Evolutionary conservation across 64 coral and sea anemone genomes (phyloP).

Genomic region (Stylophora pistillata): DNA sequence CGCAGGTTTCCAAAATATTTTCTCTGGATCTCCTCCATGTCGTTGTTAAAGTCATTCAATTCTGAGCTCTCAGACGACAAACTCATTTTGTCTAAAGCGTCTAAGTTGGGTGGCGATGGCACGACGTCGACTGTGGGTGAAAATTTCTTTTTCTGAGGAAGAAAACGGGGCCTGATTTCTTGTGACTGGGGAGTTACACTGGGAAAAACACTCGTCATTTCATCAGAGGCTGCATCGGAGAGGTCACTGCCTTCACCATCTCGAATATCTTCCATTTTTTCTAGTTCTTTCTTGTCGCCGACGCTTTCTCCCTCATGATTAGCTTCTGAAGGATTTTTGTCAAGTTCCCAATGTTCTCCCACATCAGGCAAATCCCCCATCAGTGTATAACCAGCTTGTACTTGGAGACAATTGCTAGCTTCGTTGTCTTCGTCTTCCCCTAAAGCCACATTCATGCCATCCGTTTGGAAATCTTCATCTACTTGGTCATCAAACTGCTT

Average conservation of each 20-base stretch:
- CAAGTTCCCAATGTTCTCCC: neutral
- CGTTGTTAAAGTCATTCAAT: conserved; percentile 7
- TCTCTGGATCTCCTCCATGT: neutral
- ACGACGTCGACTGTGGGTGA: neutral
- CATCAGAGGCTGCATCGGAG: neutral
- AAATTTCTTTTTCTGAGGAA: neutral
- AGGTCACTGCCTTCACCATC: neutral
- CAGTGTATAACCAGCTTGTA: neutral
- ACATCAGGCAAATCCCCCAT: conserved; percentile 1
- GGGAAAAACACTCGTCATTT: conserved; percentile 52
- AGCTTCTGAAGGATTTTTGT: neutral
- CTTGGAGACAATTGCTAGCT: conserved; percentile 15
- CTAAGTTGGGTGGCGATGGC: conserved; percentile 77
- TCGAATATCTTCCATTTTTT: neutral
- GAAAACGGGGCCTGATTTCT: neutral
- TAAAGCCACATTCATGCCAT: neutral
- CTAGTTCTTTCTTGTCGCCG: neutral
- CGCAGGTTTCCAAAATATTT: neutral
- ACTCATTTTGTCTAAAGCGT: conserved; percentile 64
- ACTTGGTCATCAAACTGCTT: conserved; percentile 49
- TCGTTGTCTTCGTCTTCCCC: neutral
- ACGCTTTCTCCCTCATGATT: neutral
- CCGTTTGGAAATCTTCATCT: conserved; percentile 61
- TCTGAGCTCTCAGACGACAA: conserved; percentile 2
- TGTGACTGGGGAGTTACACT: conserved; percentile 6